Percentiles rank a stretch among this genome's conserved stretches.
Conservation (phyloP, 2,888 invertebrate species). For the Polyommatus iphigenia region DNA sequence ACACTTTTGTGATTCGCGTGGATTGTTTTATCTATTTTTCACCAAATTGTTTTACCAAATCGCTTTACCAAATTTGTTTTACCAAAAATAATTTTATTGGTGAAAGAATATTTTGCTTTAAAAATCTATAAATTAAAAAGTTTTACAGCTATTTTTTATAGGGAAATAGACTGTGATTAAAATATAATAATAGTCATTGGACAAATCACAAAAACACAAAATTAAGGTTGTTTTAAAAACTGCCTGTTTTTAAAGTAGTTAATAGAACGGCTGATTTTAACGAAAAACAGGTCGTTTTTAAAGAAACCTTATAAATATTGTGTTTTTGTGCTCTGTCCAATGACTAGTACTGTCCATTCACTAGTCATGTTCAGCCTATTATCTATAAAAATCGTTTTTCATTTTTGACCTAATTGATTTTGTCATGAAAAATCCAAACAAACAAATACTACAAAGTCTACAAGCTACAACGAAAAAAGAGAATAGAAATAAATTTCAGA, state of each 20-base stretch:
- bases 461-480: not conserved
- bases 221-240: too few relatives aligned
- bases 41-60: not conserved
- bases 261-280: too few relatives aligned
- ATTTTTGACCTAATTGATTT: not conserved
- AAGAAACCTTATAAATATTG: too few relatives aligned
- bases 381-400: not conserved
- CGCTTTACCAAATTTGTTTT: not conserved
- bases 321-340: too few relatives aligned
- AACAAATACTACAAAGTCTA: not conserved
- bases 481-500: not conserved
- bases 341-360: too few relatives aligned
- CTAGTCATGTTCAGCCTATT: too few relatives aligned
- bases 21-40: not conserved
- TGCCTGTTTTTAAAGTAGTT: too few relatives aligned
- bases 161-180: too few relatives aligned
- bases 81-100: not conserved
- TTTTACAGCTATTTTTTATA: too few relatives aligned
- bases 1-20: slow-evolving; percentile 4
- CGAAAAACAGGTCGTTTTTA: too few relatives aligned
- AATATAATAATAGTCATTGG: too few relatives aligned
- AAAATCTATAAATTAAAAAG: not conserved
- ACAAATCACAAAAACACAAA: too few relatives aligned
- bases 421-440: not conserved
- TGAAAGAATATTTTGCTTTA: not conserved